Evolutionary conservation across 2,113 vertebrate species (phyloP).

Genomic region (Paedocypris sp.): DNA sequence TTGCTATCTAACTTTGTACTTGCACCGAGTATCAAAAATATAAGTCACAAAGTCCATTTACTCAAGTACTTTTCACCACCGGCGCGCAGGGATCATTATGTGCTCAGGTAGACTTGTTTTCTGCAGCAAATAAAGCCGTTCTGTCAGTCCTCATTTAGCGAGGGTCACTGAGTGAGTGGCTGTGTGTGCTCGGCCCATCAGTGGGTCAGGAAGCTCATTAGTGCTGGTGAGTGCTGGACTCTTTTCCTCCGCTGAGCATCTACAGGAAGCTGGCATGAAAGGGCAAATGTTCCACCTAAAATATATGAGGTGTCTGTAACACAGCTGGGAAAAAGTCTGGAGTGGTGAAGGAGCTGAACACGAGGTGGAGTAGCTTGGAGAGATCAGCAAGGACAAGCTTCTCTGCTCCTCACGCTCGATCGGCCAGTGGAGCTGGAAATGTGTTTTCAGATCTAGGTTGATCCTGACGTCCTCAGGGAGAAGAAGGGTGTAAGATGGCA

Average conservation of each 20-base stretch:
- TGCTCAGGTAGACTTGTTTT: neutral
- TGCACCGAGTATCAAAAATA: no score
- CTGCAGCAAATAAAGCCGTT: constrained; percentile 22
- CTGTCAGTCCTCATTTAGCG: constrained; percentile 24
- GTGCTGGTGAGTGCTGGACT: constrained; percentile 14
- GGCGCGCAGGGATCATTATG: neutral
- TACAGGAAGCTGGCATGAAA: neutral
- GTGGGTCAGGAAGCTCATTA: constrained; percentile 27
- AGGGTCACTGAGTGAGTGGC: constrained; percentile 7
- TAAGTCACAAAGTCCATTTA: no score
- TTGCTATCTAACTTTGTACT: no score
- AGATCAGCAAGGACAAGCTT: constrained; percentile 46
- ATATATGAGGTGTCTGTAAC: no score
- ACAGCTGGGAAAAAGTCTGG: no score
- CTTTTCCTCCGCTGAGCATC: constrained; percentile 15
- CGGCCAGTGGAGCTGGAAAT: constrained; percentile 59
- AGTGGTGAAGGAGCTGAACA: no score
- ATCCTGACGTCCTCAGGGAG: constrained; percentile 52
- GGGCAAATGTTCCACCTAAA: neutral
- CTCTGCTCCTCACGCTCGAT: constrained; percentile 47
- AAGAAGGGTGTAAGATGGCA: constrained; percentile 27
- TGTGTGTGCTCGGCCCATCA: constrained; percentile 11
- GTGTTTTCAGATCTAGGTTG: constrained; percentile 60
- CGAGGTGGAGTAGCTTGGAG: constrained; percentile 40
- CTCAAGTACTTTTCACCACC: no score